Evolutionary conservation across 2,113 vertebrate species (phyloP).

Genomic region (Hyperoodon ampullatus): DNA sequence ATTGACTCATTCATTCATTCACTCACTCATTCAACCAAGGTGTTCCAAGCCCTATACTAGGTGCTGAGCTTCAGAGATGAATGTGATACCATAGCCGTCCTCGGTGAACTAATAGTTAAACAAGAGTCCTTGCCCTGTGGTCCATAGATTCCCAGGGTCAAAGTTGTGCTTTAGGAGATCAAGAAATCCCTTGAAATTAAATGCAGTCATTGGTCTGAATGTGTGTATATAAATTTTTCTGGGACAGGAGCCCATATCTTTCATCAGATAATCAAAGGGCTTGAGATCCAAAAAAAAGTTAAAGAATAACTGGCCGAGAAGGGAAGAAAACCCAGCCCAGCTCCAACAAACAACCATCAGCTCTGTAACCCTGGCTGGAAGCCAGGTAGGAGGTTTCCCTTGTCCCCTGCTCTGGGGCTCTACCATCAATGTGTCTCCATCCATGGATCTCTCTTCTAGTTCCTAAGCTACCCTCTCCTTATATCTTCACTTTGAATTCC

Average conservation of each 20-base stretch:
- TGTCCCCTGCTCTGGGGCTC: background rate
- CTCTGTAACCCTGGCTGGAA: background rate
- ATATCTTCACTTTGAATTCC: background rate
- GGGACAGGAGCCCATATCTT: background rate
- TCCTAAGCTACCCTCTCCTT: background rate
- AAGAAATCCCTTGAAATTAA: conserved; percentile 30
- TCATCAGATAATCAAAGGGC: background rate
- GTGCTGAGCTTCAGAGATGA: background rate
- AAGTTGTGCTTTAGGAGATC: background rate
- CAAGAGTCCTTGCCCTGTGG: background rate
- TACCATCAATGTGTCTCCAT: background rate
- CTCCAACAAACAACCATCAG: background rate
- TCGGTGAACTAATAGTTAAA: background rate
- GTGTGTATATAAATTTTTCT: background rate
- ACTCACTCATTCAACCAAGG: background rate
- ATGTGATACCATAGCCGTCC: background rate
- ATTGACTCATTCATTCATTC: background rate
- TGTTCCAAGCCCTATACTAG: background rate
- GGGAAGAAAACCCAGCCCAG: background rate
- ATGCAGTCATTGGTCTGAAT: background rate
- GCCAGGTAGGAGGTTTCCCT: background rate
- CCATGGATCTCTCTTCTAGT: background rate
- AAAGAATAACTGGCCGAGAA: background rate
- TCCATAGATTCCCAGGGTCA: background rate
- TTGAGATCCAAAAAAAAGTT: background rate